A percentile compares a stretch with the other conserved stretches of the same genome.
Evolutionary conservation across 1,140 invertebrate species (phyloP).

Genomic region (Caenorhabditis tropicalis): DNA sequence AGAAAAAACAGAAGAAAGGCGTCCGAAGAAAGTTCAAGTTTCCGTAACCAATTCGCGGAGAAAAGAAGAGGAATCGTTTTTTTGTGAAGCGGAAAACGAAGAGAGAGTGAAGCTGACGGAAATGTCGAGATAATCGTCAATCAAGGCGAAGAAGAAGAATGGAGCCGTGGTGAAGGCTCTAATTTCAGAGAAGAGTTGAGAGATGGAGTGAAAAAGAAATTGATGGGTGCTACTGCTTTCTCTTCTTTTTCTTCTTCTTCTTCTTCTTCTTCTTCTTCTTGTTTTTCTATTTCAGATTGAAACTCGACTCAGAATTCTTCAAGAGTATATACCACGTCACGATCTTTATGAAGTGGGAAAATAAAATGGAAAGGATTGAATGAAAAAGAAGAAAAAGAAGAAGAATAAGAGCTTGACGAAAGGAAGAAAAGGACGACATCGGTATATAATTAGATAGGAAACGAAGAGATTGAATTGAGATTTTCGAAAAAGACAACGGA

Average conservation of each 20-base stretch:
- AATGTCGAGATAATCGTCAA: conserved; percentile 43
- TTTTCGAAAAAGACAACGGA: not conserved
- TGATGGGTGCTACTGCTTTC: not conserved
- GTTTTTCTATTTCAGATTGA: not conserved
- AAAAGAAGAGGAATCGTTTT: not conserved
- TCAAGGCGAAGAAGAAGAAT: conserved; percentile 36
- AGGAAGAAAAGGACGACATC: not conserved
- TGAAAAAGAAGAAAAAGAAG: not conserved
- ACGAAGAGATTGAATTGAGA: conserved; percentile 11
- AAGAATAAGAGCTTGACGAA: not conserved
- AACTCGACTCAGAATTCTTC: not conserved
- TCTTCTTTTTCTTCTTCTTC: not conserved
- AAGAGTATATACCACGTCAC: not conserved
- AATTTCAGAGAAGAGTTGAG: conserved; percentile 39
- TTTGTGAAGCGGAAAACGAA: not conserved
- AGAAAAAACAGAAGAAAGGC: not conserved
- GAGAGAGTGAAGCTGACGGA: conserved; percentile 37
- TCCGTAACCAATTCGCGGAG: conserved; percentile 36
- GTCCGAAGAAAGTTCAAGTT: conserved; percentile 33
- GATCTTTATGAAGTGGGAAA: not conserved
- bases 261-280: conserved; percentile 1
- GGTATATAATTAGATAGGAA: conserved; percentile 41
- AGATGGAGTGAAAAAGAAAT: conserved; percentile 6
- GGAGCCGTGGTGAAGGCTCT: conserved; percentile 29
- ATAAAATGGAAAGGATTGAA: not conserved